Evolutionary conservation across 1,140 invertebrate species (phyloP).

Genomic region (Drosophila virilis): DNA sequence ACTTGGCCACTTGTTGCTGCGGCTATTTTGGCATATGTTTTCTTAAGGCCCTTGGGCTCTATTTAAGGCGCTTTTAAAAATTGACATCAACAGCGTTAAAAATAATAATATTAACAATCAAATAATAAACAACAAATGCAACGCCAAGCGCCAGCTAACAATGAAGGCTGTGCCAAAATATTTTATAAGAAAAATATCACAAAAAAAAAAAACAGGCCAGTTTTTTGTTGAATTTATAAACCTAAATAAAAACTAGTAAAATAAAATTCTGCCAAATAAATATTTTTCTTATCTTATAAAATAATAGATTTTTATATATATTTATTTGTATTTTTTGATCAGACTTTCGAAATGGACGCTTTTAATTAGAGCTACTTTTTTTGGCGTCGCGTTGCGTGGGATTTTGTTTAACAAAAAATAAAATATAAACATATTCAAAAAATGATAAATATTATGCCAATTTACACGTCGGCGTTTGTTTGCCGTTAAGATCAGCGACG

Average conservation of each 20-base stretch:
- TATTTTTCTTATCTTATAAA: conserved; percentile 16
- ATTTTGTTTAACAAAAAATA: conserved; percentile 36
- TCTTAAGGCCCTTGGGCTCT: conserved; percentile 67
- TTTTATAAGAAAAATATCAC: background rate
- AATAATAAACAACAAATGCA: conserved; percentile 25
- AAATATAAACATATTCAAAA: background rate
- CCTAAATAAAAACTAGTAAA: conserved; percentile 51
- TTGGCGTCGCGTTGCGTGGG: conserved; percentile 44
- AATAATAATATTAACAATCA: conserved; percentile 30
- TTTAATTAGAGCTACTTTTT: conserved; percentile 77
- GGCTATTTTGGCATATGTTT: conserved; percentile 72
- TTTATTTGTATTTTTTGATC: conserved; percentile 25
- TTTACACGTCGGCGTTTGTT: conserved; percentile 78
- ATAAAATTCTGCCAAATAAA: conserved; percentile 60
- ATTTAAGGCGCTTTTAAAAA: conserved; percentile 70
- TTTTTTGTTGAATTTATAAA: conserved; percentile 47
- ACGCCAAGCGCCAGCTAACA: conserved; percentile 42
- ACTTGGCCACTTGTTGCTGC: conserved; percentile 60
- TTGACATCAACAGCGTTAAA: conserved; percentile 34
- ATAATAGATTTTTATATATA: conserved; percentile 2
- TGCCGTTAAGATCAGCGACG: conserved; percentile 71
- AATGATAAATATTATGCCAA: conserved; percentile 58
- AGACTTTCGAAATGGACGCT: conserved; percentile 53
- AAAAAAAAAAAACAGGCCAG: background rate
- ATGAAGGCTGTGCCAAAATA: conserved; percentile 42